Base-by-base conservation (phyloP, 2,797 vertebrate species). In the Dicrostonyx torquatus region DNA sequence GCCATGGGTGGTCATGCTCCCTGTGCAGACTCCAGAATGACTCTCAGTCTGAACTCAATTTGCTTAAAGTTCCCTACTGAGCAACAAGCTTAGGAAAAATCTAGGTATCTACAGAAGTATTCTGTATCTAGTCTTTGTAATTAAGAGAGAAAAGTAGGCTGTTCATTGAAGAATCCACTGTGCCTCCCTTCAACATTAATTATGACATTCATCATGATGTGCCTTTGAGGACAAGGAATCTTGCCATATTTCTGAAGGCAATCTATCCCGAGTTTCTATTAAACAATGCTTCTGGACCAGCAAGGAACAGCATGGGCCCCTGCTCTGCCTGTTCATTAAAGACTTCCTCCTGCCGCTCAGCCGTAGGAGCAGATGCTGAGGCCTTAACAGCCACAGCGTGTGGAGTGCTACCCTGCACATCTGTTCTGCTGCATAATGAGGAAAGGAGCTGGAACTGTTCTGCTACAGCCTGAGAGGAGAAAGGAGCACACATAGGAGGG, bases 261-360 rank as follows among this genome's bases (percentile, higher is more conserved):
- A 97, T 37, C 93, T 62, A 96, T 96, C 96, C 95, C 93, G 78
- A 95, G 94, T 62, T 94, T 97, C 68, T 89, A 96, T 95, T 97
- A 97, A 97, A 97, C 97, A 97, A 89, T 88, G 93, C 22, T 97
- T 88, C 82, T 93, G 92, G 95, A 92, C 95, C 94, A 78, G 91
- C 95, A 97, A 93, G 97, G 96, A 93, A 60, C 98, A 98, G 98
- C 97, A 90, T 95, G 98, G 93, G 93, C 96, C 95, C 95, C 89
- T 89, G 91, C 1, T 0, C 26, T 80, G 95, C 70, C 37, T 84
- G 60, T 91, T 98, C 20, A 0, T 98, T 98, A 98, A 96, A 97
- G 96, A 96, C 91, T 83, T 95, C 89, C 96, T 97, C 88, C 92
- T 6, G 89, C 78, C 40, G 94, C 85, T 95, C 37, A 97, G 31